These are phyloP conservation scores for Lepisosteus osseus DNA, from an alignment of 2,113 vertebrate genomes.

Conservation along the genomic window DNA sequence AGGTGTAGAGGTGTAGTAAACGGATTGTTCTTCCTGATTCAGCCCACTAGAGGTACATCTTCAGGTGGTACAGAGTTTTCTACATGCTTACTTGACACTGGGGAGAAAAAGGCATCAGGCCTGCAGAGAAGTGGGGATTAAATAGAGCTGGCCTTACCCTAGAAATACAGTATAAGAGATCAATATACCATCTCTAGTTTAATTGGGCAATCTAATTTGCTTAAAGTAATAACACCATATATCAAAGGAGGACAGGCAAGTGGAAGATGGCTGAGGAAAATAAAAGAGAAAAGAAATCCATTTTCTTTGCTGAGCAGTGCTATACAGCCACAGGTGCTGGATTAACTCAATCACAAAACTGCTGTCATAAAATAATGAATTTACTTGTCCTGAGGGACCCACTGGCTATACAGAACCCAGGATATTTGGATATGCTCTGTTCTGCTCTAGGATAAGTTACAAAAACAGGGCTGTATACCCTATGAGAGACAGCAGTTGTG, in stretches of 20 bases:
- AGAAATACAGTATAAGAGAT: neutral
- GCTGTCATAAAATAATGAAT: constrained; percentile 10
- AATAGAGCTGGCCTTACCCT: constrained; percentile 1
- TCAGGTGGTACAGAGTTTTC: no score
- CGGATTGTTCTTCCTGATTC: neutral
- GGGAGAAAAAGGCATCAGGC: neutral
- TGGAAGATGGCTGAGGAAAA: neutral
- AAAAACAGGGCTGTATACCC: neutral
- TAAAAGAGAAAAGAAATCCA: constrained; percentile 4
- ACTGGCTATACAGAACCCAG: neutral
- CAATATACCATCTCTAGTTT: constrained; percentile 7
- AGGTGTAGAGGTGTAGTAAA: neutral
- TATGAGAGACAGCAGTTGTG: neutral
- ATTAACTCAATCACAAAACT: neutral
- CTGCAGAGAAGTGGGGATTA: constrained; percentile 2
- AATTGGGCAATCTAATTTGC: constrained; percentile 17
- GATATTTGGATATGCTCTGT: neutral
- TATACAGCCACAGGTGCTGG: neutral
- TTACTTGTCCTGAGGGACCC: neutral
- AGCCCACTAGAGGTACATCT: no score
- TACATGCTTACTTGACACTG: neutral
- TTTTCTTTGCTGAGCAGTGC: constrained; percentile 1
- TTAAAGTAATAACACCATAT: constrained; percentile 16
- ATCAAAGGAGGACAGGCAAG: constrained; percentile 15
- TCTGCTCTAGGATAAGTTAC: neutral